Base-by-base conservation (phyloP, 2,797 vertebrate genomes). In the Epinephelus malabaricus region DNA sequence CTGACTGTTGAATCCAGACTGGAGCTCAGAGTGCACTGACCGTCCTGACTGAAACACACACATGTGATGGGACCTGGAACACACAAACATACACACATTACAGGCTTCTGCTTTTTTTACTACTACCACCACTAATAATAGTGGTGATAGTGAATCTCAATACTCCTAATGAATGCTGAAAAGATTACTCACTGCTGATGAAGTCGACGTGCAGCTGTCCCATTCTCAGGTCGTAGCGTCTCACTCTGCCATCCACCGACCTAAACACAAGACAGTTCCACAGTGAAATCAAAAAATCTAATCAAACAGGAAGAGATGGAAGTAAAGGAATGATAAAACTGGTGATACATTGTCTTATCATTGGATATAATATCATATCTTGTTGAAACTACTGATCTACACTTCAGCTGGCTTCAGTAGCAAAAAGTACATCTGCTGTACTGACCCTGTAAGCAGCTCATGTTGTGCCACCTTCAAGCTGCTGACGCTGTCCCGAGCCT, bases 11-110 rank as follows among this genome's bases (percentile, higher is more conserved):
- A 97, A 85, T 98, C 98, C 77, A 99, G 92, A 68, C 96, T 97
- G 87, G 98, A 97, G 27, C 92, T 95, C 74, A 99, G 92, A 0
- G 93, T 94, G 60, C 98, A 98, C 89, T 99, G 98, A 17, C 96
- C 96, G 0, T 99, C 98, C 81, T 95, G 96, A 93, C 96, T 99
- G 94, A 98, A 98, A 84, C 97, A 98, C 74, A 97, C 96, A 27
- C 97, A 97, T 0, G 97, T 98, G 91, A 99, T 96, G 54, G 98
- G 97, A 93, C 97, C 98, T 91, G 56, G 13, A 79, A 85, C 4
- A 58, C 15, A 78, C 15, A 74, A 5, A 74, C n/a, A 64, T 17
- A 84, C 0, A 45, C 13, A 14, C 14, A n/a, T 73, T 55, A 73
- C 5, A 12, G 1, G 1, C 1, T 21, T 61, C 25, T 55, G 18